Base-by-base conservation (phyloP, 2,113 vertebrate genomes). In the Brachyhypopomus gauderio region DNA sequence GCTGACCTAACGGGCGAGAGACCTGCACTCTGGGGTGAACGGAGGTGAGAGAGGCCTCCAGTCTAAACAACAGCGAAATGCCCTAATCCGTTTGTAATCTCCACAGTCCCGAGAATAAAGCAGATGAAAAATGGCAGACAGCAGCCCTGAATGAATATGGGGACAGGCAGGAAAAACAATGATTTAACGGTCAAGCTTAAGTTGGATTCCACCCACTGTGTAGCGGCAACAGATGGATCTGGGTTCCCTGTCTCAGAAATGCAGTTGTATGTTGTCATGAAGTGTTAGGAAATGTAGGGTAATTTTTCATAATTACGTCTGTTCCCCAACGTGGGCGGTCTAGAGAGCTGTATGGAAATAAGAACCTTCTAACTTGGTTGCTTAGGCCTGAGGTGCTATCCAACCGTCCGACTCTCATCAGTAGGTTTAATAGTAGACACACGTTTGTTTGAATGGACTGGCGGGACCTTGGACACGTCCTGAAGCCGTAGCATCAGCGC, bases 41-140 rank as follows among this genome's bases (percentile, higher is more conserved):
- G 3, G 58, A n/a, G 38, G 67, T 38, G 55, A 78, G 30, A 27
- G 36, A 11, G 16, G 56, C 38, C 16, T 55, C 23, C 59, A 62
- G 71, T 27, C 55, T 23, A 72, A 82, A 71, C n/a, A 30, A 16
- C n/a, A 59, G 17, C 36, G 36, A 56, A 66, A 45, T 27, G 70
- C 69, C 23, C n/a, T 73, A 72, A 78, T 78, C 64, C 45, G n/a
- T 20, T 2, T 38, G 16, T 75, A 78, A 81, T 78, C 63, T 63
- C 34, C 4, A n/a, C n/a, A 38, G 72, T 60, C 59, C 73, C 27
- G 62, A 52, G 45, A 52, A 52, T 52, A 72, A 67, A 72, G 25
- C 23, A 34, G 48, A 62, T 60, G 30, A 45, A 23, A 30, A 30
- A 23, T 55, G 72, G 38, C 11, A 77, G 30, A 3, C 64, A 6